Evolutionary conservation across 2,113 vertebrate species (phyloP), one percentile per base, ranked within the genome.

Genomic region (Corynorhinus townsendii): DNA sequence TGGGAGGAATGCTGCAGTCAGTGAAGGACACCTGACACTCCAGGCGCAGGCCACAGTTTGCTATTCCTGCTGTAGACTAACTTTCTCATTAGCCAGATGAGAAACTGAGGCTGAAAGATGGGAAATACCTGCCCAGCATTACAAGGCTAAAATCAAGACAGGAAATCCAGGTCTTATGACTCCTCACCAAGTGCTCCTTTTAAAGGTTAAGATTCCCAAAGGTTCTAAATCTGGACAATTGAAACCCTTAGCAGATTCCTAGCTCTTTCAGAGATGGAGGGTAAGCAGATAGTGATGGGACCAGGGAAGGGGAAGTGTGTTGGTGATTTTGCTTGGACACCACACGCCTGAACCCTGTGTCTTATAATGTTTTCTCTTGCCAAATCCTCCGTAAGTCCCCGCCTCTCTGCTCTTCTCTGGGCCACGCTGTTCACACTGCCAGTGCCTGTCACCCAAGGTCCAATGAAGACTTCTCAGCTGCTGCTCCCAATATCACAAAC

Each of bases 381-480:
- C 7, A 10, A 11, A 69, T 20, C 28, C 64, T 43, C 40, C 0
- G 0, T 22, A 20, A 66, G 20, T 54, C 22, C 54, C 69, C 40
- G 4, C 10, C 33, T 47, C 62, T 16, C 4, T 7, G 10, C 22
- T 71, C 54, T 35, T 85, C 26, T 19, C 24, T 12, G 33, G n/a
- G 38, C 15, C 12, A 38, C 0, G 0, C 28, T 24, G 19, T 30
- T 68, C 62, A 45, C 56, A 86, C 14, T 20, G 26, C 64, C 86
- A 45, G 22, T 5, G 17, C 52, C 87, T 62, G 2, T 62, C n/a
- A 52, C 4, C 49, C 75, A 73, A 64, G 35, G 33, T 52, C 30
- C 79, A 90, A 43, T 22, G 77, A 85, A 93, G 68, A 75, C 22
- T 28, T 35, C 83, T 35, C 19, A 68, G 86, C 68, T 54, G 86